Conservation (phyloP, 2,113 vertebrate genomes). For the Esox niger region DNA sequence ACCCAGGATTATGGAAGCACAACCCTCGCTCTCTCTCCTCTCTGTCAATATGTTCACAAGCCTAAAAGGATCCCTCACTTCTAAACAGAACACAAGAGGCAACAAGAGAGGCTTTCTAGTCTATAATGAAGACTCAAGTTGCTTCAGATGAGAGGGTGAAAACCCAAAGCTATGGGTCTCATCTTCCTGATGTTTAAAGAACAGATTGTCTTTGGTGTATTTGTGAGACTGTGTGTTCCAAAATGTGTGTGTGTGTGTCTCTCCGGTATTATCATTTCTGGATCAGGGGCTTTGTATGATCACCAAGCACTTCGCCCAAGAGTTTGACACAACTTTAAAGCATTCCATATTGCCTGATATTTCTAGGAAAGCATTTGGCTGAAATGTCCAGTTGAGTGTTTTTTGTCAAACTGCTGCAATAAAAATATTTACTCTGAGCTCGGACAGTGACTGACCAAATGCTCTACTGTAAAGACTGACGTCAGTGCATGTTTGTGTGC, state of each 20-base stretch:
- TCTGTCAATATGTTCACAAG: constrained; percentile 8
- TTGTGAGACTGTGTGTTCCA: not conserved
- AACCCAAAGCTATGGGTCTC: constrained; percentile 1
- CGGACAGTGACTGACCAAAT: constrained; percentile 71
- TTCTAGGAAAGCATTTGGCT: constrained; percentile 25
- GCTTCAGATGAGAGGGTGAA: constrained; percentile 15
- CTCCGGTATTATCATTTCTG: constrained; percentile 51
- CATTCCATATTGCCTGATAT: constrained; percentile 22
- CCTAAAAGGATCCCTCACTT: constrained; percentile 10
- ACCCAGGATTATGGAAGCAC: constrained; percentile 13
- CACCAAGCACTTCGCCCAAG: constrained; percentile 47
- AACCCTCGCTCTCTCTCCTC: constrained; percentile 3
- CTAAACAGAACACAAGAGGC: constrained; percentile 12
- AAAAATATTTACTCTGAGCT: constrained; percentile 72
- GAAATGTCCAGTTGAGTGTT: constrained; percentile 50
- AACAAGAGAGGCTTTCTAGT: constrained; percentile 16
- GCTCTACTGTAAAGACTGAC: constrained; percentile 24
- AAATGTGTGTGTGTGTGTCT: constrained; percentile 1
- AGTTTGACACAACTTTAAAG: constrained; percentile 37
- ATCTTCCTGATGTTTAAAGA: constrained; percentile 20
- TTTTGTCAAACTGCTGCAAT: constrained; percentile 66
- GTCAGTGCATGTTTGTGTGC: not conserved
- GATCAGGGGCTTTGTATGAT: constrained; percentile 52
- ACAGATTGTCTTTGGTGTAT: constrained; percentile 10
- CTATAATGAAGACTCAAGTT: constrained; percentile 21